Evolutionary conservation across 2,113 vertebrate genomes (phyloP).

Genomic region (Lipotes vexillifer): DNA sequence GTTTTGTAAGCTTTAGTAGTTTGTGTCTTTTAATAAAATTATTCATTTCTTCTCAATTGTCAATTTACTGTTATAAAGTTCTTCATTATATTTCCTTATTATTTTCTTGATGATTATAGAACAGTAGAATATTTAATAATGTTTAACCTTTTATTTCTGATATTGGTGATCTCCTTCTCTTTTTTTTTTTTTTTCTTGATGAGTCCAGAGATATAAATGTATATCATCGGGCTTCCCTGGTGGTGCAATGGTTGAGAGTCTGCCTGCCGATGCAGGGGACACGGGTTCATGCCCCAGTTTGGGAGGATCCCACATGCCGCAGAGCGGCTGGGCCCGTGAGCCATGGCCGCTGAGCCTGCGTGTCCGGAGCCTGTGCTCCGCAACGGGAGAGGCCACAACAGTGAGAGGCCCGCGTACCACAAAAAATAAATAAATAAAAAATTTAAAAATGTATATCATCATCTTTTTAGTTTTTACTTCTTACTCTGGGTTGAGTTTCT

Average conservation of each 20-base stretch:
- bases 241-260: no score
- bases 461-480: background rate
- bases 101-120: background rate
- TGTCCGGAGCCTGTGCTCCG: no score
- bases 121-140: background rate
- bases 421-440: no score
- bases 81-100: background rate
- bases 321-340: no score
- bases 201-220: background rate
- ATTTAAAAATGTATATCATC: no score
- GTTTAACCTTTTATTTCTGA: background rate
- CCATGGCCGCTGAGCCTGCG: no score
- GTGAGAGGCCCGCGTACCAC: no score
- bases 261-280: no score
- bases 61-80: background rate
- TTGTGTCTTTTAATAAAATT: background rate
- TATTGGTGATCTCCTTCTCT: background rate
- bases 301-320: no score
- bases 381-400: no score
- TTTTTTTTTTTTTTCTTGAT: background rate
- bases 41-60: background rate
- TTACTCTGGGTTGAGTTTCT: background rate
- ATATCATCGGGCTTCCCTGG: no score
- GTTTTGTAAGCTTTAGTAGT: background rate
- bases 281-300: no score